A percentile compares a stretch with the other conserved stretches of the same genome.
Evolutionary conservation across 2,113 vertebrate species (phyloP).

Genomic region (Pachycephala philippinensis): DNA sequence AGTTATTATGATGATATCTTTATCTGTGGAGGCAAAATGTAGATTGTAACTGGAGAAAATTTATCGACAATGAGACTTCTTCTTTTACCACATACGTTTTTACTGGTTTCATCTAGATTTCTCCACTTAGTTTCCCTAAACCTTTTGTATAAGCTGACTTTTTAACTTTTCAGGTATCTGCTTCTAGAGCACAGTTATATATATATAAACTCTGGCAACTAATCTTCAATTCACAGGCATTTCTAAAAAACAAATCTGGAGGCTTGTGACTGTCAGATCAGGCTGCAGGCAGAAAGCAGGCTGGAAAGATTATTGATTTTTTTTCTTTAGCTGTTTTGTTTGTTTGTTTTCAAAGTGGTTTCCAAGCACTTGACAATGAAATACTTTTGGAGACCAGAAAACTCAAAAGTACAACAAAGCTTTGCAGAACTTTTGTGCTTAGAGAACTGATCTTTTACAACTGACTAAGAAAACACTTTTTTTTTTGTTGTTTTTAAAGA

Average conservation of each 20-base stretch:
- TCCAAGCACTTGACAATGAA: slow-evolving; percentile 18
- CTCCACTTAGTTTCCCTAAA: neutral
- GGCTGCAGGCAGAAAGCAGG: neutral
- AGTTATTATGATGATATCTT: neutral
- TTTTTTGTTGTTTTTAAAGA: neutral
- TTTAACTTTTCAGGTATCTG: neutral
- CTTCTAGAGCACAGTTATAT: neutral
- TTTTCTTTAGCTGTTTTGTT: neutral
- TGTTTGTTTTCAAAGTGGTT: slow-evolving; percentile 39
- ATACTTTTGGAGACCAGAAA: neutral
- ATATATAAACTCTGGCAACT: neutral
- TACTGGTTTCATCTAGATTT: neutral
- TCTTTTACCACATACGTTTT: neutral
- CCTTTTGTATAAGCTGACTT: neutral
- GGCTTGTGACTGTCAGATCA: neutral
- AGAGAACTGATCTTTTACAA: neutral
- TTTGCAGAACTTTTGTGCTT: neutral
- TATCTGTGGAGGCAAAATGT: neutral
- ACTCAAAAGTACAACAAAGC: neutral
- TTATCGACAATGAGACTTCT: neutral
- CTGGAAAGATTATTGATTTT: neutral
- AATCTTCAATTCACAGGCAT: neutral
- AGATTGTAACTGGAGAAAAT: neutral
- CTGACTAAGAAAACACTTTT: neutral
- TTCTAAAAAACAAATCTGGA: neutral